These are phyloP conservation scores for Tenodera sinensis DNA, from an alignment of 2,888 invertebrate genomes.

Conservation along the genomic window DNA sequence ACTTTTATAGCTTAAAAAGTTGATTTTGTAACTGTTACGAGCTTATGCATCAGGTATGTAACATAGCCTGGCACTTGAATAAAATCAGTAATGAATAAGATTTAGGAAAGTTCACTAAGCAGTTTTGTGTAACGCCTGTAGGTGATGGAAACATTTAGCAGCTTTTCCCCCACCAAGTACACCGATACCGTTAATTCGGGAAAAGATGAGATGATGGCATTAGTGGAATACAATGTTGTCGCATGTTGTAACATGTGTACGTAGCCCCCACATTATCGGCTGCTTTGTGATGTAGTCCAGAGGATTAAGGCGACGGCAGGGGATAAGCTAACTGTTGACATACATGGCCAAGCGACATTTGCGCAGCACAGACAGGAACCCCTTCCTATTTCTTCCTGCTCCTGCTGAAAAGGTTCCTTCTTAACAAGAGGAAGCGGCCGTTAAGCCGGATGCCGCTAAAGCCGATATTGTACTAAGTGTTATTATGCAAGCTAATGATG, in stretches of 20 bases:
- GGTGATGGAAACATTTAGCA: no score
- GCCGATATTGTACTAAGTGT: neutral
- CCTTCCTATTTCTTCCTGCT: neutral
- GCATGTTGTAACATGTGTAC: neutral
- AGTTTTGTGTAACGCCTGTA: no score
- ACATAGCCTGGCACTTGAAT: no score
- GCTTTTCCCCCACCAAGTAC: no score
- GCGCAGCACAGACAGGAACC: neutral
- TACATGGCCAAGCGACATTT: neutral
- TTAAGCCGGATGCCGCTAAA: neutral
- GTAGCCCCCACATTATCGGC: slow-evolving; percentile 23
- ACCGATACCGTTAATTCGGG: no score
- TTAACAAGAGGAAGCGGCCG: neutral
- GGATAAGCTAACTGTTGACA: neutral
- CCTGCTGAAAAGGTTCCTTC: neutral
- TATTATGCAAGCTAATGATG: neutral
- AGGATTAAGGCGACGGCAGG: slow-evolving; percentile 16
- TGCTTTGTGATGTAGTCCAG: slow-evolving; percentile 21
- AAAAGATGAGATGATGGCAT: neutral
- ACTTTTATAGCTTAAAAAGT: no score
- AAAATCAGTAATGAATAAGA: no score
- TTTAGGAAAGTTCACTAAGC: no score
- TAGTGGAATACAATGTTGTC: neutral
- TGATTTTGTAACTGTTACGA: no score
- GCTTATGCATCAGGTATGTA: no score